These are phyloP conservation scores for Ophraella communa DNA, from an alignment of 2,888 invertebrate genomes.

Conservation along the genomic window DNA sequence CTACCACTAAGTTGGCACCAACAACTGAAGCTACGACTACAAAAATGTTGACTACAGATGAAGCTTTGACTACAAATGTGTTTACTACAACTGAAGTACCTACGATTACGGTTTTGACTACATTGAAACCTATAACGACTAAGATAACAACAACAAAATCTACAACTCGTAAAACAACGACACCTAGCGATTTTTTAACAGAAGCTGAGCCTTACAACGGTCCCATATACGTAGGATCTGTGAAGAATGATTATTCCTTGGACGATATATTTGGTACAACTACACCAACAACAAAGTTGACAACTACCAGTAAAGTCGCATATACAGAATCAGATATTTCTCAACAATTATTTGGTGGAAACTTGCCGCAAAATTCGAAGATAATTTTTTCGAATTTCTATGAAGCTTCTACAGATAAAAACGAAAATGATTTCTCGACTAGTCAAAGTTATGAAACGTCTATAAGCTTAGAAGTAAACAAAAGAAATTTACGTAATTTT, in stretches of 20 bases:
- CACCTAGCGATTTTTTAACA: slow-evolving; percentile 37
- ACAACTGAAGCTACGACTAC: not conserved
- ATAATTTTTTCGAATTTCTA: slow-evolving; percentile 53
- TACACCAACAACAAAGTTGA: slow-evolving; percentile 31
- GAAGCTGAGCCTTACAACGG: slow-evolving; percentile 31
- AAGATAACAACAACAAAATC: slow-evolving; percentile 10
- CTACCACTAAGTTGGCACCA: not conserved
- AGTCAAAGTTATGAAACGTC: slow-evolving; percentile 36
- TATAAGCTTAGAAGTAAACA: slow-evolving; percentile 62
- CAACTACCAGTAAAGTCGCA: slow-evolving; percentile 29
- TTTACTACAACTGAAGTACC: slow-evolving; percentile 16
- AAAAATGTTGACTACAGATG: not conserved
- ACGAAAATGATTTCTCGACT: slow-evolving; percentile 29
- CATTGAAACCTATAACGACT: slow-evolving; percentile 18
- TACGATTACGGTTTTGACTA: slow-evolving; percentile 4
- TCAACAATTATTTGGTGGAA: slow-evolving; percentile 42
- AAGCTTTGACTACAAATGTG: not conserved
- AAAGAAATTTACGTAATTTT: slow-evolving; percentile 42
- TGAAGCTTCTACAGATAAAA: slow-evolving; percentile 41
- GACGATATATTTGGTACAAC: slow-evolving; percentile 51
- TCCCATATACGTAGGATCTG: slow-evolving; percentile 31
- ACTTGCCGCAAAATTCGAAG: slow-evolving; percentile 35
- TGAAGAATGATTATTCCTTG: slow-evolving; percentile 38
- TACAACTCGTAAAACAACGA: slow-evolving; percentile 23
- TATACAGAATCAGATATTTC: slow-evolving; percentile 43